phyloP scores from a whole-genome alignment of 2,888 invertebrate genomes.

The Diloba caeruleocephala region DNA sequence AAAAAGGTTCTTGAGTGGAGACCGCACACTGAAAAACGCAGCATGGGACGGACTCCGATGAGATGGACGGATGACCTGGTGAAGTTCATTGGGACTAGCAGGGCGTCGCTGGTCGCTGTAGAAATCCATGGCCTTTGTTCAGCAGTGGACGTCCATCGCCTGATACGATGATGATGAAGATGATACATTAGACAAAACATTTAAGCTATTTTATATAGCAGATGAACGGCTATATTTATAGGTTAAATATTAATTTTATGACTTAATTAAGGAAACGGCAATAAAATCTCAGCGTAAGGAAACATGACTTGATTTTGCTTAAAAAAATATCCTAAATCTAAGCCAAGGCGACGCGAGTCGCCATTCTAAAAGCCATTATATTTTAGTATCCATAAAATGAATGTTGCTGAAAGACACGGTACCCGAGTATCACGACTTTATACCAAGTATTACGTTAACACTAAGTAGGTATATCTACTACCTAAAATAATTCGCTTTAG shows the following conservation, averaged over 20 bases:
- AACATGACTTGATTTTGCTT: conserved; percentile 8
- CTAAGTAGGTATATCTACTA: conserved; percentile 16
- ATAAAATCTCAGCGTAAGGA: neutral
- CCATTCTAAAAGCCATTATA: conserved; percentile 65
- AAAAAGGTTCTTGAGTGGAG: too few species aligned
- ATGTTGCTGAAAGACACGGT: conserved; percentile 54
- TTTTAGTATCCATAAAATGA: conserved; percentile 62
- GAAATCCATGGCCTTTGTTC: too few species aligned
- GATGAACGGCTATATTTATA: too few species aligned
- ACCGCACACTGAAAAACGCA: too few species aligned
- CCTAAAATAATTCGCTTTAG: neutral
- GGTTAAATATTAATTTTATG: neutral
- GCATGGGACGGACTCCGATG: too few species aligned
- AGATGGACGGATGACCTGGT: too few species aligned
- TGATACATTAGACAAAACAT: too few species aligned
- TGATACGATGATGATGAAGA: too few species aligned
- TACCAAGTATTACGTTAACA: conserved; percentile 55
- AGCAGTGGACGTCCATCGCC: too few species aligned
- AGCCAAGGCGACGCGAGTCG: conserved; percentile 49
- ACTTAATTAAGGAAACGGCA: neutral
- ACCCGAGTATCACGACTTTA: conserved; percentile 51
- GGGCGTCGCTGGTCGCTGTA: too few species aligned
- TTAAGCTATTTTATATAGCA: too few species aligned
- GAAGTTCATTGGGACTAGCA: too few species aligned
- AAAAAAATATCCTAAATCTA: conserved; percentile 48